phyloP scores from a whole-genome alignment of 2,888 invertebrate genomes.

The Chymomyza caudatula region DNA sequence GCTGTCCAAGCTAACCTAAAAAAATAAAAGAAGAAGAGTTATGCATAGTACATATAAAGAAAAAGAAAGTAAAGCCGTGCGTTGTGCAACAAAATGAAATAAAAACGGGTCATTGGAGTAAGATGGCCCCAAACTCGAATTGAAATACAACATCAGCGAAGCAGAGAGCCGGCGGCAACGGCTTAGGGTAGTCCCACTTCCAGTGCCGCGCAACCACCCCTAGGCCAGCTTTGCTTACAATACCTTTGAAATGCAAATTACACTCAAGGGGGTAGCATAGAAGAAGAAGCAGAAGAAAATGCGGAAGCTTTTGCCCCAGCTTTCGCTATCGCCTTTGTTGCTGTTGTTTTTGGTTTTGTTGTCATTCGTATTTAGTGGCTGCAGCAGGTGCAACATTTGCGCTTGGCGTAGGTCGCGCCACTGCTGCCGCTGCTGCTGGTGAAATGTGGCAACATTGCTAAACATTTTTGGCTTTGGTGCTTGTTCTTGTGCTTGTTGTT shows the following conservation, averaged over 20 bases:
- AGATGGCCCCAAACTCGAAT: constrained; percentile 39
- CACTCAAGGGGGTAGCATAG: constrained; percentile 34
- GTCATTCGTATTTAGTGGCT: constrained; percentile 56
- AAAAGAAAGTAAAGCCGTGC: neutral
- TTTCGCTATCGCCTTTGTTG: constrained; percentile 27
- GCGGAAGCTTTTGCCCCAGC: constrained; percentile 58
- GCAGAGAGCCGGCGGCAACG: neutral
- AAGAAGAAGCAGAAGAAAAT: constrained; percentile 39
- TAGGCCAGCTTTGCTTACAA: neutral
- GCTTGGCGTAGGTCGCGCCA: constrained; percentile 59
- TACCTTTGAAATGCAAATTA: constrained; percentile 71
- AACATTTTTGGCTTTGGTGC: neutral
- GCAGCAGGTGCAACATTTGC: constrained; percentile 48
- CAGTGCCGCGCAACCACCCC: neutral
- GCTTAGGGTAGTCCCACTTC: neutral
- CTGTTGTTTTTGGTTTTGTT: neutral
- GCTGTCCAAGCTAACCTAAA: constrained; percentile 34
- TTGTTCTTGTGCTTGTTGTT: too few relatives aligned
- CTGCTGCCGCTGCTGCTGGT: constrained; percentile 4
- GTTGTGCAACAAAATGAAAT: constrained; percentile 52
- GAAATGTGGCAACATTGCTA: constrained; percentile 59
- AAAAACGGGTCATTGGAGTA: constrained; percentile 71
- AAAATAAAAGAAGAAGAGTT: constrained; percentile 35
- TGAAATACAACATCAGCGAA: constrained; percentile 23
- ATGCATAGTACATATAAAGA: neutral